Conservation (phyloP, 2,113 vertebrate genomes). For the Scomber scombrus region DNA sequence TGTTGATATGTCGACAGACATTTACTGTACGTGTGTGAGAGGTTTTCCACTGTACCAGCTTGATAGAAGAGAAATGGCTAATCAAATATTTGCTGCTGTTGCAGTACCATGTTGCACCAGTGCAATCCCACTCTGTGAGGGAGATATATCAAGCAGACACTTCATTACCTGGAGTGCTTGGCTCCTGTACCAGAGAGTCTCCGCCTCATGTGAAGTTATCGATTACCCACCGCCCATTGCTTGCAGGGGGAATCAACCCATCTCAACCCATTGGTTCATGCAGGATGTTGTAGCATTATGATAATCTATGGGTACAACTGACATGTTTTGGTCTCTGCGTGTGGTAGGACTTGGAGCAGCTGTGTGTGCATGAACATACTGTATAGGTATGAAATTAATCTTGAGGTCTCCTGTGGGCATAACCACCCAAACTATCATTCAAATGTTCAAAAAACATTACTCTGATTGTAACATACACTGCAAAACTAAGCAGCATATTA, state of each 20-base stretch:
- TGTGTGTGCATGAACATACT: neutral
- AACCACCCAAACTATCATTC: no score
- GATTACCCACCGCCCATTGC: slow-evolving; percentile 59
- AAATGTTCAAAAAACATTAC: no score
- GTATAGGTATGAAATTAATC: neutral
- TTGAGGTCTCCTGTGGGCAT: no score
- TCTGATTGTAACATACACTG: no score
- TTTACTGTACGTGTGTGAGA: slow-evolving; percentile 4
- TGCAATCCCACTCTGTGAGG: slow-evolving; percentile 59
- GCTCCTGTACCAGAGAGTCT: slow-evolving; percentile 60
- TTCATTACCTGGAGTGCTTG: slow-evolving; percentile 88
- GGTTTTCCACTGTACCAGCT: slow-evolving; percentile 39
- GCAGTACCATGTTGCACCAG: slow-evolving; percentile 78
- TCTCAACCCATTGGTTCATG: slow-evolving; percentile 43
- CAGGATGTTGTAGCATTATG: slow-evolving; percentile 24
- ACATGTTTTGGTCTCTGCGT: slow-evolving; percentile 5
- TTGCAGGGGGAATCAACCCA: slow-evolving; percentile 39
- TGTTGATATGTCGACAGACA: slow-evolving; percentile 8
- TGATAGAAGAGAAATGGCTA: slow-evolving; percentile 79
- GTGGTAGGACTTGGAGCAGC: neutral
- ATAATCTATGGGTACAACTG: slow-evolving; percentile 9
- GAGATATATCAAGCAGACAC: slow-evolving; percentile 85
- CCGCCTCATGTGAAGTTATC: slow-evolving; percentile 74
- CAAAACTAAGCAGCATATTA: no score
- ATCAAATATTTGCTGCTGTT: slow-evolving; percentile 85